A percentile compares a stretch with the other conserved stretches of the same genome.
phyloP scores from a whole-genome alignment of 2,113 vertebrate genomes.

The Corydoras maculifer region DNA sequence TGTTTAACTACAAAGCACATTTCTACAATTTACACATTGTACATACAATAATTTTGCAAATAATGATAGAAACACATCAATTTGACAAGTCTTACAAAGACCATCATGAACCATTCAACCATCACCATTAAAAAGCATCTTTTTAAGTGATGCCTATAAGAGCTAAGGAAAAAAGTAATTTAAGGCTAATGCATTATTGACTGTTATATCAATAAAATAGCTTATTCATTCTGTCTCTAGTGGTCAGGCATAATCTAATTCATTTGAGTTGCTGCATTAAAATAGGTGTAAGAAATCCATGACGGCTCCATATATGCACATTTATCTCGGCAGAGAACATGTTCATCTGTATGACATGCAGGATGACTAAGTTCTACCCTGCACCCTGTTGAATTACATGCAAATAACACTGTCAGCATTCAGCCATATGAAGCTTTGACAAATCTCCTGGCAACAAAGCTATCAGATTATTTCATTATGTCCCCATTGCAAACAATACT shows the following conservation, averaged over 20 bases:
- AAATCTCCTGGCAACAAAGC: constrained; percentile 32
- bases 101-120: too few species aligned
- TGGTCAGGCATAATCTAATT: constrained; percentile 32
- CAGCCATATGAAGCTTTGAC: constrained; percentile 39
- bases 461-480: constrained; percentile 43
- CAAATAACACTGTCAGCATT: constrained; percentile 38
- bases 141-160: constrained; percentile 9
- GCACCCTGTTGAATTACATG: constrained; percentile 27
- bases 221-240: constrained; percentile 44
- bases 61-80: too few species aligned
- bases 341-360: constrained; percentile 10
- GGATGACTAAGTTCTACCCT: neutral
- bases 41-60: too few species aligned
- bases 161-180: constrained; percentile 44
- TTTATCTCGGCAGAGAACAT: neutral
- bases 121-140: too few species aligned
- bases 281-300: neutral
- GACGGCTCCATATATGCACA: neutral
- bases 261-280: neutral
- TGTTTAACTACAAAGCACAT: too few species aligned
- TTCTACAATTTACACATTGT: too few species aligned
- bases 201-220: constrained; percentile 36
- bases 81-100: too few species aligned
- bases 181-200: constrained; percentile 47
- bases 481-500: constrained; percentile 30